Evolutionary conservation across 1,140 invertebrate genomes (phyloP), one percentile per base, ranked within the genome.

Genomic region (Theocolax elegans): DNA sequence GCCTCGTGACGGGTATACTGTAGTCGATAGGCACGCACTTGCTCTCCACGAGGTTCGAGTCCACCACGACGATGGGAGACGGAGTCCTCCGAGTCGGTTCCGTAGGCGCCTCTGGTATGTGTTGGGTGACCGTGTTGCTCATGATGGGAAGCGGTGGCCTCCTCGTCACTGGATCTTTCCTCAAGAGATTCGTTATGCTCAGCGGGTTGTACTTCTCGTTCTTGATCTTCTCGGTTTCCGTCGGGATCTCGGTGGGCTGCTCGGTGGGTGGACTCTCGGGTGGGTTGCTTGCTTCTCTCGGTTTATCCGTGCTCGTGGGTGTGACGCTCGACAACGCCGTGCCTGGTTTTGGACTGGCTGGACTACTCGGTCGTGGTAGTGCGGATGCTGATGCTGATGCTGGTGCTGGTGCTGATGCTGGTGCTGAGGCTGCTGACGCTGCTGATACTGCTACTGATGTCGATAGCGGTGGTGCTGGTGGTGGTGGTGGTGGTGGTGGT

Each of bases 1-100:
- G 93, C 13, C 93, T 94, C 3, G 94, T 95, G 73, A 95, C 95
- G 12, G 94, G 93, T 71, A 95, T 89, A 76, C 91, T 91, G 81
- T 93, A 94, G 83, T 94, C 92, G 44, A 93, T 90, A 63, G 88
- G 85, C 64, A 81, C 77, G 74, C 83, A 78, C 67, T 82, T 84
- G 60, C 81, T 76, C n/a, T 84, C 54, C 1, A 81, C 76, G 0
- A 81, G 25, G 7, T 82, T 77, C 0, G 83, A 80, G 23, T 83
- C 81, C 70, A 68, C 9, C 21, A 13, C 27, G 1, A 42, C 10
- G 7, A 13, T 78, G 76, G 83, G 85, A 19, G 76, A 85, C 13
- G 81, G 84, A 6, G 83, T 84, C n/a, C 46, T 42, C 3, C 83
- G 76, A 27, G 44, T 29, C 1, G 51, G 17, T 25, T 15, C n/a